Percentiles rank a stretch among this genome's conserved stretches.
These are phyloP conservation scores for Tenrec ecaudatus DNA, from an alignment of 2,113 vertebrate genomes.

Conservation along the genomic window DNA sequence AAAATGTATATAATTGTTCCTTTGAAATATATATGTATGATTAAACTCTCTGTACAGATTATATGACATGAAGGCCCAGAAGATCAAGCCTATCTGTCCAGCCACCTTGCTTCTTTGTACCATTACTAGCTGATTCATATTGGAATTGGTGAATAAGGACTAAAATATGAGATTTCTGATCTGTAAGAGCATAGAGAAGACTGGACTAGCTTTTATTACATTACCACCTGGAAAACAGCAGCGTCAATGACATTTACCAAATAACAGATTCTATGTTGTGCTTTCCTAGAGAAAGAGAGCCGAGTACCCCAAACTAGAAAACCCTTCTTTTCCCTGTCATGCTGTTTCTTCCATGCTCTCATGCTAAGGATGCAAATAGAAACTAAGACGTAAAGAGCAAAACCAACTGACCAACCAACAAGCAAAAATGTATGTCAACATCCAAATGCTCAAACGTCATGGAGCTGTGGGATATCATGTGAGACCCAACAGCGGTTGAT, in stretches of 20 bases:
- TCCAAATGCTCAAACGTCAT: background rate
- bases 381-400: background rate
- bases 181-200: background rate
- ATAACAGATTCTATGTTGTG: background rate
- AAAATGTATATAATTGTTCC: background rate
- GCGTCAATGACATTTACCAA: background rate
- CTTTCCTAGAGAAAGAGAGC: background rate
- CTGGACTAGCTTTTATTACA: background rate
- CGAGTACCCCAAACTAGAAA: background rate
- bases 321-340: background rate
- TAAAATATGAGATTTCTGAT: background rate
- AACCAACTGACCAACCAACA: background rate
- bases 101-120: background rate
- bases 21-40: background rate
- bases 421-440: background rate
- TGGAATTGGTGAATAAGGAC: background rate
- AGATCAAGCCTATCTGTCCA: background rate
- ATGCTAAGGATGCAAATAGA: conserved; percentile 2
- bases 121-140: background rate
- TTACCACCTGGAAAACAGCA: background rate
- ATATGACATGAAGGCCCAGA: background rate
- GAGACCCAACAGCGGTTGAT: background rate
- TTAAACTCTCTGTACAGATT: conserved; percentile 36
- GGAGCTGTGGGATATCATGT: background rate
- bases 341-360: background rate